Conservation (phyloP, 2,797 vertebrate genomes). For the Limnodromus scolopaceus region DNA sequence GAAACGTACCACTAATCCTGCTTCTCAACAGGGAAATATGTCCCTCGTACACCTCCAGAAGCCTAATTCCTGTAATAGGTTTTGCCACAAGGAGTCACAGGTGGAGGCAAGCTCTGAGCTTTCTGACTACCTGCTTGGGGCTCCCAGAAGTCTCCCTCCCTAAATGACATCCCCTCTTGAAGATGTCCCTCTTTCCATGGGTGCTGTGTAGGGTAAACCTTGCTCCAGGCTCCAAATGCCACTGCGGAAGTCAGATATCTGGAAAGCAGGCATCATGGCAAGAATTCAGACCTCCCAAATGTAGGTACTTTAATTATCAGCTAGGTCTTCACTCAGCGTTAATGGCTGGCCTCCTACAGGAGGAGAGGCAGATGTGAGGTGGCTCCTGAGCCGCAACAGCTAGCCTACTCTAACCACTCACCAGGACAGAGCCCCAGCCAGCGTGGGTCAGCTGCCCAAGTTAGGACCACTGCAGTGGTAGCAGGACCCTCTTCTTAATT, state of each 20-base stretch:
- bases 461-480: not conserved
- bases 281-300: not conserved
- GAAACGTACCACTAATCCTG: accelerated
- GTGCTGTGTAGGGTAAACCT: not conserved
- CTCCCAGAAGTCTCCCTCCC: not conserved
- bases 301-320: not conserved
- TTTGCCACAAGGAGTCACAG: not conserved
- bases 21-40: not conserved
- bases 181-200: not conserved
- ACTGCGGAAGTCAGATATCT: not conserved
- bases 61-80: not conserved
- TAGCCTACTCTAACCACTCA: accelerated
- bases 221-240: not conserved
- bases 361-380: not conserved
- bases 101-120: not conserved
- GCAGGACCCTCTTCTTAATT: not conserved
- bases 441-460: not conserved
- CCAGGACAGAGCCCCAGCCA: accelerated
- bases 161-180: not conserved
- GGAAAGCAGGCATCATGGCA: not conserved
- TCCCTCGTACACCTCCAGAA: not conserved
- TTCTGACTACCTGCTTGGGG: not conserved
- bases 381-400: accelerated
- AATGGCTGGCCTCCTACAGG: not conserved
- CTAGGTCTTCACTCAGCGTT: not conserved